These are phyloP conservation scores for Oncorhynchus masou DNA, from an alignment of 2,113 vertebrate genomes.

Conservation along the genomic window DNA sequence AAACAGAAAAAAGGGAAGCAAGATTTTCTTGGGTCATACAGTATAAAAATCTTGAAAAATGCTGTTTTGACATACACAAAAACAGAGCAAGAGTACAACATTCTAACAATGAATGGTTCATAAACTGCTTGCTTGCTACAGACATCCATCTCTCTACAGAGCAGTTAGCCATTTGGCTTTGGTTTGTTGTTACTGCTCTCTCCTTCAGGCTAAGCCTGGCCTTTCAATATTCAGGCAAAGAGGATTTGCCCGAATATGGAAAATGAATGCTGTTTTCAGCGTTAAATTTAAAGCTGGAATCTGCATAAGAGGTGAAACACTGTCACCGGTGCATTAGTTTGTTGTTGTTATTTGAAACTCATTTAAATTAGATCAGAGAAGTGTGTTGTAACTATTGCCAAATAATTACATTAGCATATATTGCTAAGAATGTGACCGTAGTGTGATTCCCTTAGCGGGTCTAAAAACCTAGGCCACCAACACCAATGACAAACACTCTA, in stretches of 20 bases:
- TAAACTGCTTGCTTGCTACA: conserved; percentile 15
- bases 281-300: conserved; percentile 52
- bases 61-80: not conserved
- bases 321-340: no score
- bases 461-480: no score
- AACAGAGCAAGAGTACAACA: conserved; percentile 25
- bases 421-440: no score
- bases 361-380: no score
- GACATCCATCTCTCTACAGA: conserved; percentile 8
- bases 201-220: conserved; percentile 7
- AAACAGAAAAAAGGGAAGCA: conserved; percentile 42
- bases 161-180: not conserved
- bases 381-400: no score
- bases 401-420: no score
- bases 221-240: not conserved
- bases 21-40: not conserved
- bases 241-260: conserved; percentile 52
- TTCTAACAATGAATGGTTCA: conserved; percentile 12
- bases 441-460: no score
- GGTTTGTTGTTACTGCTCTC: conserved; percentile 11
- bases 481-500: no score
- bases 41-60: not conserved
- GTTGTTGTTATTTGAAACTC: no score
- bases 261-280: conserved; percentile 59
- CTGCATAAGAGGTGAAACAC: no score